Conservation (phyloP, 2,797 vertebrate genomes). For the Thalassophryne amazonica region DNA sequence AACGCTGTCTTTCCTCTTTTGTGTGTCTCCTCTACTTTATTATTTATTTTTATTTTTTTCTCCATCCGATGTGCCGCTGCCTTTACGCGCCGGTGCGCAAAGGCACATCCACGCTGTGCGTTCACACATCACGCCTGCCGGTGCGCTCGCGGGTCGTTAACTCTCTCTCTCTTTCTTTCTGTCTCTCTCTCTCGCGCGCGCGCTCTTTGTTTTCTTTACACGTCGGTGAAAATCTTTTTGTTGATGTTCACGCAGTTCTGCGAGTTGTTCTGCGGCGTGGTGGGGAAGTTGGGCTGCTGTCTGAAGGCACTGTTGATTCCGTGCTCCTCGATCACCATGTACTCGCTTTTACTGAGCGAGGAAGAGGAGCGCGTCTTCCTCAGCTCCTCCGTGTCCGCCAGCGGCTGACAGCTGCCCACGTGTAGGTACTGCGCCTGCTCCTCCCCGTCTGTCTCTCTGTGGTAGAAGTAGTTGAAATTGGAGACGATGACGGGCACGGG, state of each 20-base stretch:
- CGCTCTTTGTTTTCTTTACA: no score
- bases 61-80: slow-evolving; percentile 22
- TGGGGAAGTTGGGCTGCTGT: slow-evolving; percentile 83
- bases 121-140: slow-evolving; percentile 23
- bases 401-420: slow-evolving; percentile 93
- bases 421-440: slow-evolving; percentile 97
- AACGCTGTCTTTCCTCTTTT: slow-evolving; percentile 9
- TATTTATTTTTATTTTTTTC: not conserved
- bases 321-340: slow-evolving; percentile 96
- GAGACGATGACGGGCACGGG: slow-evolving; percentile 98
- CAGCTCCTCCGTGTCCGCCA: slow-evolving; percentile 88
- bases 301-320: slow-evolving; percentile 90
- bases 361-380: slow-evolving; percentile 91
- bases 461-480: slow-evolving; percentile 99
- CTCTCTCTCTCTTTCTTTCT: no score
- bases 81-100: slow-evolving; percentile 35
- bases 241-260: slow-evolving; percentile 93
- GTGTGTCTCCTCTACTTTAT: not conserved
- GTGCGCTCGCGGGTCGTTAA: no score
- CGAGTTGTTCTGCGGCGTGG: slow-evolving; percentile 78
- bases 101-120: slow-evolving; percentile 37
- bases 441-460: slow-evolving; percentile 96
- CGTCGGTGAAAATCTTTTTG: slow-evolving; percentile 96
- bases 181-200: no score
- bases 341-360: slow-evolving; percentile 95